Conservation (phyloP, 2,113 vertebrate species). For the Gallinago jamesoni region DNA sequence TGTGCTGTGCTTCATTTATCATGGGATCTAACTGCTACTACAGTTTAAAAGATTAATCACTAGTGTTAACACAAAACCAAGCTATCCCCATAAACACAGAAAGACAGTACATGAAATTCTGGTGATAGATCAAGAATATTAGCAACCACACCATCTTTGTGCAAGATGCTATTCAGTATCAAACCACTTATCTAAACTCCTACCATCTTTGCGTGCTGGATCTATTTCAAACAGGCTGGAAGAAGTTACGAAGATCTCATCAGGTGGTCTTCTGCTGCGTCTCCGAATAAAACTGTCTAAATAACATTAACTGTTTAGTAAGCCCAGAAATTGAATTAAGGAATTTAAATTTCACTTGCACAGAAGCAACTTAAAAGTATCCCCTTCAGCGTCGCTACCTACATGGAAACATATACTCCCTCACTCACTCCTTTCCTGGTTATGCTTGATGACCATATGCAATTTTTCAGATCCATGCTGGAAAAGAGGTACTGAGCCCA, state of each 20-base stretch:
- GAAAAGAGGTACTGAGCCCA: background rate
- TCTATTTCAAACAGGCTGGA: background rate
- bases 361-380: background rate
- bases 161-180: background rate
- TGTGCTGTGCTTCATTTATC: background rate
- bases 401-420: background rate
- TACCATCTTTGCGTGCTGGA: background rate
- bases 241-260: background rate
- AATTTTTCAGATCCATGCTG: background rate
- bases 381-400: background rate
- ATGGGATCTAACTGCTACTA: background rate
- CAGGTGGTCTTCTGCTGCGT: background rate
- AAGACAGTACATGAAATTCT: background rate
- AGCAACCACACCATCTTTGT: background rate
- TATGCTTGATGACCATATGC: fast-evolving
- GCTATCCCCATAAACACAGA: background rate
- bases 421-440: background rate
- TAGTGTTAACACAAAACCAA: background rate
- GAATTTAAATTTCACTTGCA: background rate
- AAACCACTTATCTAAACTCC: background rate
- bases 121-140: background rate
- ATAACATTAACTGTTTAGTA: background rate
- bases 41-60: background rate
- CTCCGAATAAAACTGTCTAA: constrained; percentile 23
- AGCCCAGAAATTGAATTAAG: background rate